phyloP scores from a whole-genome alignment of 2,888 invertebrate genomes.

The Pristionchus entomophagus region DNA sequence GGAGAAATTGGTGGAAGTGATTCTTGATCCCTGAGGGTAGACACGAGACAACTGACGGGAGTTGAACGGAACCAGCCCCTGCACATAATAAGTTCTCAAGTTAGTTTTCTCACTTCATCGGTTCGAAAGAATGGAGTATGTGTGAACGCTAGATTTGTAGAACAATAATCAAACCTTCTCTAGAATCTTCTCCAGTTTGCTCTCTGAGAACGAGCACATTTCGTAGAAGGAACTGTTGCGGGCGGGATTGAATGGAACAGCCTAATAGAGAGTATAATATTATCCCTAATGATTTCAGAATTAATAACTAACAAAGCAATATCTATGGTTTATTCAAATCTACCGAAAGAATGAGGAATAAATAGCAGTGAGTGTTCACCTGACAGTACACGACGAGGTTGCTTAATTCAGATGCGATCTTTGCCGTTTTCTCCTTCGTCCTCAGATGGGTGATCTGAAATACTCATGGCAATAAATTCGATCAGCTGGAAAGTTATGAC shows the following conservation, averaged over 20 bases:
- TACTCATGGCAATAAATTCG: too few species aligned
- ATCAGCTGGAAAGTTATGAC: too few species aligned
- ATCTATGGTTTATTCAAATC: too few species aligned
- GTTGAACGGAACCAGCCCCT: conserved; percentile 71
- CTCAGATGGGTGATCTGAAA: conserved; percentile 79
- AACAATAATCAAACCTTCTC: conserved; percentile 72
- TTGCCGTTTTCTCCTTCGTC: conserved; percentile 85
- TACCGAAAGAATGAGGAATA: too few species aligned
- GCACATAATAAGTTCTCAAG: neutral
- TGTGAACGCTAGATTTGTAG: neutral
- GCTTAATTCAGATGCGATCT: conserved; percentile 96
- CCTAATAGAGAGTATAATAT: conserved; percentile 82
- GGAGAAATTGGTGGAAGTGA: conserved; percentile 97
- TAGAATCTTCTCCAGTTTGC: conserved; percentile 93
- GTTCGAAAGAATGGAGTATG: neutral
- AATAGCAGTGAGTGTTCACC: neutral
- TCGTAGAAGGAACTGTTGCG: conserved; percentile 83
- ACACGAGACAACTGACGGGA: conserved; percentile 89
- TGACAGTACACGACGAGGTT: conserved; percentile 94
- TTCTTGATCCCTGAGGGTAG: conserved; percentile 90
- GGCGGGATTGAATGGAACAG: conserved; percentile 73
- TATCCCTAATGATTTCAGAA: too few species aligned
- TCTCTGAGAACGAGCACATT: conserved; percentile 97
- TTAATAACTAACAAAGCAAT: too few species aligned
- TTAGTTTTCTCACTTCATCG: neutral